phyloP scores from a whole-genome alignment of 2,797 vertebrate genomes.

The Lagodon rhomboides region DNA sequence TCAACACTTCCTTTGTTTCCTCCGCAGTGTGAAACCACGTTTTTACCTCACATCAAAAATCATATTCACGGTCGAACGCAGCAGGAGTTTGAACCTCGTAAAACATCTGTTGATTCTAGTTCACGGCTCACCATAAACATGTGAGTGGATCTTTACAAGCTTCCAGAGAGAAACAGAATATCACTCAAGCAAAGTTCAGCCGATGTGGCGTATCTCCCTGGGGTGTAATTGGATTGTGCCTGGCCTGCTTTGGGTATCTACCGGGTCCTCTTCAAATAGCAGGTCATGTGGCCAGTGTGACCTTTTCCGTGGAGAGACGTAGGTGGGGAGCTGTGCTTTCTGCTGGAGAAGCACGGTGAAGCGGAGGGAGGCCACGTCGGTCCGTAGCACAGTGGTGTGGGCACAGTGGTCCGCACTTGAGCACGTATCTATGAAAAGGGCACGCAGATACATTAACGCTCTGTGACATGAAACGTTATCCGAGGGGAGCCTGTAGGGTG shows the following conservation, averaged over 20 bases:
- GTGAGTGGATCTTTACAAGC: slow-evolving; percentile 75
- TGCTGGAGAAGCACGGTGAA: slow-evolving; percentile 47
- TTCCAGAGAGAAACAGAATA: slow-evolving; percentile 65
- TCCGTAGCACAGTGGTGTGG: slow-evolving; percentile 21
- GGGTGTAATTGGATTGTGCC: slow-evolving; percentile 79
- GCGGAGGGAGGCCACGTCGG: slow-evolving; percentile 54
- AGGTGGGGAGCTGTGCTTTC: slow-evolving; percentile 58
- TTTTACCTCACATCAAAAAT: neutral
- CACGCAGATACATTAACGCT: slow-evolving; percentile 77
- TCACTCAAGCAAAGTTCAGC: slow-evolving; percentile 65
- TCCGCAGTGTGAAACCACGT: neutral
- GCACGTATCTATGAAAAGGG: slow-evolving; percentile 81
- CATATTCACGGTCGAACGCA: neutral
- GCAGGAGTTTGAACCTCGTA: slow-evolving; percentile 43
- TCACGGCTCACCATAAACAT: slow-evolving; percentile 55
- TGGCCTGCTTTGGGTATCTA: slow-evolving; percentile 72
- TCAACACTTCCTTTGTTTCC: slow-evolving; percentile 4
- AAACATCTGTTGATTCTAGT: slow-evolving; percentile 66
- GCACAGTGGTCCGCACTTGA: slow-evolving; percentile 57
- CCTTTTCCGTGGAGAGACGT: slow-evolving; percentile 75
- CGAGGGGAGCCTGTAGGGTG: slow-evolving; percentile 47
- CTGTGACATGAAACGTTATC: slow-evolving; percentile 78
- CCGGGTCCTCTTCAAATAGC: slow-evolving; percentile 75
- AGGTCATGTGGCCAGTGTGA: slow-evolving; percentile 78
- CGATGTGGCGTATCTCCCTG: slow-evolving; percentile 68